A percentile compares a stretch with the other conserved stretches of the same genome.
Evolutionary conservation across 2,113 vertebrate species (phyloP).

Genomic region (Pycnonotus jocosus): DNA sequence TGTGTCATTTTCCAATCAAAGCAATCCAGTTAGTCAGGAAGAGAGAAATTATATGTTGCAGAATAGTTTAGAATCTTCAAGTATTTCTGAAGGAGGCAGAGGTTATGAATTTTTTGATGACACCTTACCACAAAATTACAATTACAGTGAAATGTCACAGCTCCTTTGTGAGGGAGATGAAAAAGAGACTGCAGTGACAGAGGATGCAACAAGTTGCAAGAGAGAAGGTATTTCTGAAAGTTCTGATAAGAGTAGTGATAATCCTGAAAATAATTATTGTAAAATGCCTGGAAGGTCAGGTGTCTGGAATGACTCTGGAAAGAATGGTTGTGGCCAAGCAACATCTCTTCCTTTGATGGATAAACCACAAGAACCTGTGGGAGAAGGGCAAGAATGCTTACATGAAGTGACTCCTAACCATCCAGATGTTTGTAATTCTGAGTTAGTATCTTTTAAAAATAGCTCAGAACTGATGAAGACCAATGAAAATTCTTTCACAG

Average conservation of each 20-base stretch:
- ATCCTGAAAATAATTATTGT: conserved; percentile 13
- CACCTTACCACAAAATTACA: not conserved
- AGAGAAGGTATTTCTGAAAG: not conserved
- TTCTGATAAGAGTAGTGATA: not conserved
- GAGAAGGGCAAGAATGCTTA: not conserved
- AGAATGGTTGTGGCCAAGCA: not conserved
- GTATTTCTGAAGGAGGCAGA: conserved; percentile 19
- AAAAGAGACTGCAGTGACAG: not conserved
- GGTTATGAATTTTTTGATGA: not conserved
- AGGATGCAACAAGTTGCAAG: not conserved
- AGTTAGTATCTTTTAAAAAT: not conserved
- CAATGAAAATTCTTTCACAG: not conserved
- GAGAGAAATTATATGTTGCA: not conserved
- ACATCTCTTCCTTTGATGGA: not conserved
- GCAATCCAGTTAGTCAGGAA: not conserved
- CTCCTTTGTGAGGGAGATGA: not conserved
- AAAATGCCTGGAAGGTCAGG: not conserved
- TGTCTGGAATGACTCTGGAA: not conserved
- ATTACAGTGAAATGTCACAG: not conserved
- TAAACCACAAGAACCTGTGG: not conserved
- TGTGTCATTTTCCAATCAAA: not conserved
- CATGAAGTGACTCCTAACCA: not conserved
- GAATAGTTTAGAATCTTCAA: not conserved
- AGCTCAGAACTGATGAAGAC: not conserved
- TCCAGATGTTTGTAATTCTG: not conserved